These are phyloP conservation scores for Spizaetus ornatus DNA, from an alignment of 2,113 vertebrate genomes.

Conservation along the genomic window DNA sequence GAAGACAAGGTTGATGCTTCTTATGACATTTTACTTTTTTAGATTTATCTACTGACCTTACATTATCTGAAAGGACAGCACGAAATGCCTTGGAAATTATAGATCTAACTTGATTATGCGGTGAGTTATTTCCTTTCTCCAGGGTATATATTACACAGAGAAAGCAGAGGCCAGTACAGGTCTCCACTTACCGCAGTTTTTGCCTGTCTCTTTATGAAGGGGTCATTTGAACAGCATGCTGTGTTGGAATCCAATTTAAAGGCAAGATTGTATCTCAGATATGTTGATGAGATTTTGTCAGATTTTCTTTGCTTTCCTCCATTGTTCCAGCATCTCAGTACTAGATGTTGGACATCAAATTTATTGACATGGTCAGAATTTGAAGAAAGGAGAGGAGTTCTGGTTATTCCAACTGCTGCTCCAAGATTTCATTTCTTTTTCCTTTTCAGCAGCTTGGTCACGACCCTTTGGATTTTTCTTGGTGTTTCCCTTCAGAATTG, in stretches of 20 bases:
- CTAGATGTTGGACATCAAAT: neutral
- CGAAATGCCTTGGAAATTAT: conserved; percentile 63
- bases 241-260: conserved; percentile 40
- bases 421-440: neutral
- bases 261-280: neutral
- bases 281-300: neutral
- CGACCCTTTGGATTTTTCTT: neutral
- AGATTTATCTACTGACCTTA: conserved; percentile 74
- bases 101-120: conserved; percentile 58
- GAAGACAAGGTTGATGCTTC: conserved; percentile 30
- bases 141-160: conserved; percentile 37
- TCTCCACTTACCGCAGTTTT: conserved; percentile 1
- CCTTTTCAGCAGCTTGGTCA: neutral
- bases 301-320: neutral
- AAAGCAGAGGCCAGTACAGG: conserved; percentile 49
- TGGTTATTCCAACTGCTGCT: neutral
- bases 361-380: neutral
- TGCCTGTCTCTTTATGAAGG: neutral
- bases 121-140: conserved; percentile 67
- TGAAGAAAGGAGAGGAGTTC: neutral
- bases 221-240: conserved; percentile 5
- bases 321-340: neutral
- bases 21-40: conserved; percentile 56
- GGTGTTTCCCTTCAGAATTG: neutral
- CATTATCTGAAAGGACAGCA: conserved; percentile 66